Conservation (phyloP, 2,113 vertebrate species). For the Hemichromis elongatus region DNA sequence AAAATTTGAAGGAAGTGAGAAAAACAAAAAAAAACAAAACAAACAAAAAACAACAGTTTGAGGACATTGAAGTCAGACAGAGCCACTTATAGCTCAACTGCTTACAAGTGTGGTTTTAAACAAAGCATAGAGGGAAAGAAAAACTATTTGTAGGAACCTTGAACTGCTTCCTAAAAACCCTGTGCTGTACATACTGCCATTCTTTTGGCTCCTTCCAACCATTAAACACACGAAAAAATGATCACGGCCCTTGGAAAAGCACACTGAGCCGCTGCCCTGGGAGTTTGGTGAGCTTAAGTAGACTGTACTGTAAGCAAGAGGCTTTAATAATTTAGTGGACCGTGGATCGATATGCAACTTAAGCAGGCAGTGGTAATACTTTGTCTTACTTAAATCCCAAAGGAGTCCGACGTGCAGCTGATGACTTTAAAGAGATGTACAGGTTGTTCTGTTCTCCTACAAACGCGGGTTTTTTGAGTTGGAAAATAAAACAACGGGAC, state of each 20-base stretch:
- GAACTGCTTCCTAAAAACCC: not conserved
- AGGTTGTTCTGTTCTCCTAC: not conserved
- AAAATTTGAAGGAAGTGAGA: not conserved
- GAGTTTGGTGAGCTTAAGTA: not conserved
- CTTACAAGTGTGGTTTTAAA: constrained; percentile 4
- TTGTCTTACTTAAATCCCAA: not conserved
- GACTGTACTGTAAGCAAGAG: not conserved
- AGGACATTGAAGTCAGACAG: not conserved
- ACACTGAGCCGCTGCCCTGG: not conserved
- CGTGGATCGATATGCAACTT: not conserved
- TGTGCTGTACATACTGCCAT: not conserved
- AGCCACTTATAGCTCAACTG: not conserved
- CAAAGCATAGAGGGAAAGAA: not conserved
- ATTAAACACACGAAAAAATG: not conserved
- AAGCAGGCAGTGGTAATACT: not conserved
- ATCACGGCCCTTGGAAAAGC: not conserved
- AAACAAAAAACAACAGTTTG: too few relatives aligned
- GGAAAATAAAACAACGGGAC: not conserved
- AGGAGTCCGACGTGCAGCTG: not conserved
- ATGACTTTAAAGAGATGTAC: not conserved
- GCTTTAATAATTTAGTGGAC: constrained; percentile 15
- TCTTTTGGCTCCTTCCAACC: not conserved
- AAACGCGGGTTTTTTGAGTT: not conserved
- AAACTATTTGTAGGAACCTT: not conserved
- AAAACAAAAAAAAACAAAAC: not conserved